Conservation (phyloP, 2,888 invertebrate genomes). For the Proisotoma minuta region DNA sequence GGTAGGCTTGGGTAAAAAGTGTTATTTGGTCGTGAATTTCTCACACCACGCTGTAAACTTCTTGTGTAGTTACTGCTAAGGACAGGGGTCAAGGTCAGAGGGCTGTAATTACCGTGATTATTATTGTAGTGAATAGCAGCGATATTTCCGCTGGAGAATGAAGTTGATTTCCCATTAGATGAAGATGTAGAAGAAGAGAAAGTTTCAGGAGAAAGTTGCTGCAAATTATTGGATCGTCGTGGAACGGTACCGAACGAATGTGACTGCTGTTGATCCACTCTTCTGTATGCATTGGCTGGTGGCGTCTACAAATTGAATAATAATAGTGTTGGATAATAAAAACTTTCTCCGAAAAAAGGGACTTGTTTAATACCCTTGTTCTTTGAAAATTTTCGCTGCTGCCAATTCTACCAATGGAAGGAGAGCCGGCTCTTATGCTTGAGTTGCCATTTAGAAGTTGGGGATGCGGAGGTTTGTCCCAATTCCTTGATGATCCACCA, state of each 20-base stretch:
- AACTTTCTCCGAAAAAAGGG: no score
- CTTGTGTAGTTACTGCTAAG: neutral
- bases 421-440: constrained; percentile 30
- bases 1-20: constrained; percentile 10
- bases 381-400: neutral
- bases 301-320: constrained; percentile 63
- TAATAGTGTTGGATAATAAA: no score
- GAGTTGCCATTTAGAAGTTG: constrained; percentile 5
- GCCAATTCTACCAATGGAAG: neutral
- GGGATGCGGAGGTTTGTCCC: constrained; percentile 43
- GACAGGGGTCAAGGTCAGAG: constrained; percentile 57
- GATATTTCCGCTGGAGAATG: constrained; percentile 45
- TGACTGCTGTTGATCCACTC: no score
- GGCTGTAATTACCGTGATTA: constrained; percentile 53
- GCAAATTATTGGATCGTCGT: constrained; percentile 40
- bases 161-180: constrained; percentile 23
- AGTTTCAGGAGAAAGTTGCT: constrained; percentile 38
- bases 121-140: constrained; percentile 35
- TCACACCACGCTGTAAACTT: constrained; percentile 5
- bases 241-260: constrained; percentile 47
- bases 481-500: constrained; percentile 18
- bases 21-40: constrained; percentile 27
- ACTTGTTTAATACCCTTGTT: neutral
- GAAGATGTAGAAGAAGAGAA: neutral
- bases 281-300: constrained; percentile 64